These are phyloP conservation scores for Chaunax sp. DNA, from an alignment of 2,797 vertebrate species.

Conservation along the genomic window DNA sequence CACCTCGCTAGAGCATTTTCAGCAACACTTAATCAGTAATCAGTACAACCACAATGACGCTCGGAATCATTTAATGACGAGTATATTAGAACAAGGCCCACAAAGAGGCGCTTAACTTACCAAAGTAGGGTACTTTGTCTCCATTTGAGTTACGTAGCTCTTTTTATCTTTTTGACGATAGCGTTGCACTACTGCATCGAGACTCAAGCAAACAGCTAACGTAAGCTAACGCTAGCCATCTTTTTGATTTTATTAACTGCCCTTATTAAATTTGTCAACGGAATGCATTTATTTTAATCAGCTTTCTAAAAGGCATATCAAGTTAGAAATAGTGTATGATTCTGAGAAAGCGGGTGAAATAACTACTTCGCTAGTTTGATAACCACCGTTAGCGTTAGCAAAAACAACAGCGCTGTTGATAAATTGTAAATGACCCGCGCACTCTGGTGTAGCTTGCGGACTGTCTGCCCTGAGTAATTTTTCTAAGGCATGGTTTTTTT, in stretches of 20 bases:
- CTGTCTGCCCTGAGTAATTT: fast-evolving
- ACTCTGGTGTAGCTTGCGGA: fast-evolving
- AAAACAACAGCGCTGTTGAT: slow-evolving; percentile 61
- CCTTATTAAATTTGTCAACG: fast-evolving
- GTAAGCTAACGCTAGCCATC: background rate
- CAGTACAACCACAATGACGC: too few species aligned
- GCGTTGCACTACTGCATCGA: background rate
- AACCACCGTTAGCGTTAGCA: slow-evolving; percentile 14
- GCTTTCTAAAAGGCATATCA: background rate
- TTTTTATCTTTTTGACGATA: background rate
- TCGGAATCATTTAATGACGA: too few species aligned
- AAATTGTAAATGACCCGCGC: slow-evolving; percentile 55
- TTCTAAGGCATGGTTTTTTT: slow-evolving; percentile 19
- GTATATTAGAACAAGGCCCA: too few species aligned
- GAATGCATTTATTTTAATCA: background rate
- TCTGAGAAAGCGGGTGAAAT: fast-evolving
- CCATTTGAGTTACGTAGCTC: slow-evolving; percentile 35
- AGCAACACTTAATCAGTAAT: too few species aligned
- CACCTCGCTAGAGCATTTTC: too few species aligned
- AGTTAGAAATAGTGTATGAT: background rate
- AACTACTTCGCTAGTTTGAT: background rate
- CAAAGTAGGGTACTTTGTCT: slow-evolving; percentile 42
- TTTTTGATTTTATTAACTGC: background rate
- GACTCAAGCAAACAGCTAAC: slow-evolving; percentile 3
- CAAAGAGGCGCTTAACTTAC: slow-evolving; percentile 39